phyloP scores from a whole-genome alignment of 2,113 vertebrate genomes.

The Zonotrichia leucophrys region DNA sequence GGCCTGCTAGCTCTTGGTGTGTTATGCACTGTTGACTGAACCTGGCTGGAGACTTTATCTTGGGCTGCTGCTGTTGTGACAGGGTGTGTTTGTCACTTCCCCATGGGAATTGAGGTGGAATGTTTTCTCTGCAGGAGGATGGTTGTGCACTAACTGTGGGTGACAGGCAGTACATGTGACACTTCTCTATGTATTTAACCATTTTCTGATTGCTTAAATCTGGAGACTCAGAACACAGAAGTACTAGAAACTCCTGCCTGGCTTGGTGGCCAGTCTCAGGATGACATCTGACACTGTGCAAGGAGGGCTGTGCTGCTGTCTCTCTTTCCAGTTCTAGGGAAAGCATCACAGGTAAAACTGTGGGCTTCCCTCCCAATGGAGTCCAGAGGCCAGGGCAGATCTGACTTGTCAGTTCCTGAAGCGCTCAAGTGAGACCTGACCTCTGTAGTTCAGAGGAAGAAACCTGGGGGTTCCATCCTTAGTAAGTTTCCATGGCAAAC shows the following conservation, averaged over 20 bases:
- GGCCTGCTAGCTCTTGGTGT: neutral
- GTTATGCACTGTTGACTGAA: neutral
- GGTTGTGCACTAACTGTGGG: neutral
- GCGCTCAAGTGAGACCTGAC: neutral
- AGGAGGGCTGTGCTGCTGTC: rapidly evolving
- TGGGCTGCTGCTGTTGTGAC: neutral
- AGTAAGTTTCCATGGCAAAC: neutral
- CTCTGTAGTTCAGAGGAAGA: neutral
- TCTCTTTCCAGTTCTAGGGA: neutral
- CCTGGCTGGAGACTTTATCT: neutral
- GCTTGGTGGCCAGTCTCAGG: neutral
- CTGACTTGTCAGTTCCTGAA: neutral
- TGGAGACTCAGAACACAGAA: neutral
- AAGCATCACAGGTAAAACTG: neutral
- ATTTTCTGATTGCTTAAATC: neutral
- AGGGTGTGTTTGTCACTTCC: neutral
- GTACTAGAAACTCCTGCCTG: neutral
- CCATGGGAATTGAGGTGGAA: neutral
- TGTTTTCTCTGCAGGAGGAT: neutral
- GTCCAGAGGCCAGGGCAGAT: neutral
- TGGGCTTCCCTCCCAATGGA: neutral
- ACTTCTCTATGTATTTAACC: neutral
- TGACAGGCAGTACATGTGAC: neutral
- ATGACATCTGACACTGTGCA: rapidly evolving
- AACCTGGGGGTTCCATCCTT: neutral